A percentile compares a stretch with the other conserved stretches of the same genome.
Conservation (phyloP, 2,888 invertebrate species). For the Rhagonycha fulva region DNA sequence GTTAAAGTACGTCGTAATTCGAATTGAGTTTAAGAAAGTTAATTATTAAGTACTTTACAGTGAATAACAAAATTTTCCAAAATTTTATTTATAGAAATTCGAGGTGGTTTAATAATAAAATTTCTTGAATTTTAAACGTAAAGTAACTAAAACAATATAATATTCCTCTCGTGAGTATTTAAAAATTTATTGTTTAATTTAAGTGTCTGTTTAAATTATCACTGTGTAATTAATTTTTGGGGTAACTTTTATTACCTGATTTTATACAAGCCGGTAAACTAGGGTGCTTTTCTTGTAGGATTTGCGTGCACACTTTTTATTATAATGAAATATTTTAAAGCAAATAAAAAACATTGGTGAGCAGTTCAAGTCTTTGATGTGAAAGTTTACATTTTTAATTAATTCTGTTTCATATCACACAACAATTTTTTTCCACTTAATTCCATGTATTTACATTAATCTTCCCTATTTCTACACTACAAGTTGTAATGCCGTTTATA, state of each 20-base stretch:
- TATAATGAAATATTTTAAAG: neutral
- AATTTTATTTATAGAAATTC: neutral
- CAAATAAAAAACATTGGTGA: neutral
- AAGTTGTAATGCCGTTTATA: neutral
- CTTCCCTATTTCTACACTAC: neutral
- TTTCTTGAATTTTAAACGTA: neutral
- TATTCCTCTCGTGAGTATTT: neutral
- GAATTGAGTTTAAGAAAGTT: neutral
- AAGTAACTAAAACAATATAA: neutral
- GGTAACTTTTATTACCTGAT: neutral
- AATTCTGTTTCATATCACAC: neutral
- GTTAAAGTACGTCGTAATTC: constrained; percentile 9
- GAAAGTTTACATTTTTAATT: neutral
- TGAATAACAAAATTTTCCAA: neutral
- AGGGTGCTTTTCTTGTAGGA: neutral
- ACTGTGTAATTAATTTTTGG: neutral
- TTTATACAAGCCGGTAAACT: neutral
- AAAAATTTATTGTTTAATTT: constrained; percentile 2
- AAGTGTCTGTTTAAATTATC: constrained; percentile 1
- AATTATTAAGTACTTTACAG: neutral
- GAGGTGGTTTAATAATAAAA: neutral
- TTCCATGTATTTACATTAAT: neutral
- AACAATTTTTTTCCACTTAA: neutral
- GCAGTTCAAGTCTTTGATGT: neutral
- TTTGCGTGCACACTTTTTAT: neutral